Conservation (phyloP, 2,797 vertebrate genomes). For the Lacerta agilis region DNA sequence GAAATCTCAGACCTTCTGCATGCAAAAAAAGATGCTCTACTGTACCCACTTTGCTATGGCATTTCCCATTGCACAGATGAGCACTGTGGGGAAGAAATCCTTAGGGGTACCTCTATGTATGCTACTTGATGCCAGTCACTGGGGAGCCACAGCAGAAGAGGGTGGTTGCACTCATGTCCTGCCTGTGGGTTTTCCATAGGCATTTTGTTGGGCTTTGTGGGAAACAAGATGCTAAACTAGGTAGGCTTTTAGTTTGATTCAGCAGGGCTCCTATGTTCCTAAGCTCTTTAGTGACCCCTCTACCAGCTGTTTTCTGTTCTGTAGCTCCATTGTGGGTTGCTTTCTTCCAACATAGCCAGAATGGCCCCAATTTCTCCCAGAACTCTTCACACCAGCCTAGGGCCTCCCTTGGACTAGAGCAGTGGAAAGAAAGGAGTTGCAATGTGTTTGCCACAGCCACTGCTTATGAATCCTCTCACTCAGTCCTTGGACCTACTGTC, state of each 20-base stretch:
- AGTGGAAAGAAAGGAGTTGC: not conserved
- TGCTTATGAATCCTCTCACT: not conserved
- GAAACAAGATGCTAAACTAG: not conserved
- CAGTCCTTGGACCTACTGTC: no score
- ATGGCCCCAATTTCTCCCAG: not conserved
- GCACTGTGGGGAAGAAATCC: no score
- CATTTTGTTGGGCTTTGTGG: not conserved
- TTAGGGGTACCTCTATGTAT: no score
- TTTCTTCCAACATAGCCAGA: not conserved
- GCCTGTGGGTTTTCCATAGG: not conserved
- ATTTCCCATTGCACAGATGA: no score
- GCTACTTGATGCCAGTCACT: no score
- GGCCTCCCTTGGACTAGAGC: not conserved
- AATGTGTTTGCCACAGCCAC: not conserved
- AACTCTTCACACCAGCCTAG: not conserved
- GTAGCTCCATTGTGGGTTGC: not conserved
- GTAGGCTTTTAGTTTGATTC: not conserved
- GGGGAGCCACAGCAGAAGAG: no score
- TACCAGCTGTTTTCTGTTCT: not conserved
- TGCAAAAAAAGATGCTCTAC: no score
- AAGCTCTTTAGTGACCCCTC: not conserved
- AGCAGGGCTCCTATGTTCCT: not conserved
- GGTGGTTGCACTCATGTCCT: no score
- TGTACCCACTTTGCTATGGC: no score
- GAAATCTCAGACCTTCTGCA: not conserved